Conservation (phyloP, 2,797 vertebrate species). For the Leptodactylus fallax region DNA sequence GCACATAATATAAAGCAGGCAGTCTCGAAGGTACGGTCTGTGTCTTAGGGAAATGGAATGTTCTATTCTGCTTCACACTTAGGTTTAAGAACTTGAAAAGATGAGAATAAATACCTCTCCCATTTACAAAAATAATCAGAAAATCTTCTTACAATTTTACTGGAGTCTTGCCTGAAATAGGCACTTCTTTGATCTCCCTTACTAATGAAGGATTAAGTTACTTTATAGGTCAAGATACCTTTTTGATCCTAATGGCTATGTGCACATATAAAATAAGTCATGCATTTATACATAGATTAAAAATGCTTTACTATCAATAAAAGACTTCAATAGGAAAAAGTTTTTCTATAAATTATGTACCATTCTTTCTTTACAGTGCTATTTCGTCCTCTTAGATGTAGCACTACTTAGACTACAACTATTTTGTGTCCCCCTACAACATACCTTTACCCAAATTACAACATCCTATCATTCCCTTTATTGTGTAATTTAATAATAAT, state of each 20-base stretch:
- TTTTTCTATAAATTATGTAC: not conserved
- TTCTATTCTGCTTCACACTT: constrained; percentile 12
- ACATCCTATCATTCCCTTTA: not conserved
- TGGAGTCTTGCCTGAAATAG: constrained; percentile 23
- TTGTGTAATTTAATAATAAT: not conserved
- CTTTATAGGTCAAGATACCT: constrained; percentile 35
- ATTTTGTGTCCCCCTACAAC: not conserved
- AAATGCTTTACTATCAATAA: not conserved
- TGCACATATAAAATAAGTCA: constrained; percentile 5
- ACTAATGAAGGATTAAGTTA: constrained; percentile 43
- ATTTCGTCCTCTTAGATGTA: not conserved
- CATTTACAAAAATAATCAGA: constrained; percentile 45
- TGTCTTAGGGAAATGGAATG: constrained; percentile 3
- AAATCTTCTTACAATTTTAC: constrained; percentile 30
- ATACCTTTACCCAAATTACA: not conserved
- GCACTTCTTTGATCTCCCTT: constrained; percentile 30
- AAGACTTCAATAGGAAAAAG: not conserved
- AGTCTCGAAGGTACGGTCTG: constrained; percentile 16
- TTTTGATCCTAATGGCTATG: constrained; percentile 47
- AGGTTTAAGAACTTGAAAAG: constrained; percentile 26
- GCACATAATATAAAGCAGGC: not conserved
- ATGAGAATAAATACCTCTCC: constrained; percentile 33
- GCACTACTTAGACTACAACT: not conserved
- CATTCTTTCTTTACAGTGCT: not conserved
- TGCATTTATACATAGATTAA: constrained; percentile 21